Percentiles rank a stretch among this genome's conserved stretches.
Conservation (phyloP, 2,888 invertebrate species). For the Augochlorella aurata region DNA sequence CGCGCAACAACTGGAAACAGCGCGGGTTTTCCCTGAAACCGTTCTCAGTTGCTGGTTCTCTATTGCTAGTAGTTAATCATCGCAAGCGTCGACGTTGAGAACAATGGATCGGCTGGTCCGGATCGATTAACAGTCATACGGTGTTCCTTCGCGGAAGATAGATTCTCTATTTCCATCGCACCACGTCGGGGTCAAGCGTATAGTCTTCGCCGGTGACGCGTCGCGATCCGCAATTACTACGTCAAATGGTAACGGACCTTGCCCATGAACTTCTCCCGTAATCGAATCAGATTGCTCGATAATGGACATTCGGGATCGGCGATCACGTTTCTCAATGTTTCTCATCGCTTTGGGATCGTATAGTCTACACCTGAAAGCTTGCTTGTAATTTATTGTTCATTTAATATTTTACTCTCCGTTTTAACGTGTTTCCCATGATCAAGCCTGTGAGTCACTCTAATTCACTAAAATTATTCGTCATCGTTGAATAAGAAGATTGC, state of each 20-base stretch:
- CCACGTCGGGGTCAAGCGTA: background rate
- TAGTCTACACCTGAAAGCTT: background rate
- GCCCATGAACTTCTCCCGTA: slow-evolving; percentile 37
- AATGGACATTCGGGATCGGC: background rate
- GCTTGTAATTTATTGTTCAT: background rate
- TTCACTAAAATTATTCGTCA: background rate
- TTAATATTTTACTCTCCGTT: too few relatives aligned
- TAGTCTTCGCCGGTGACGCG: slow-evolving; percentile 4
- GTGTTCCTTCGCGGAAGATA: too few relatives aligned
- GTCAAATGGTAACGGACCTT: slow-evolving; percentile 33
- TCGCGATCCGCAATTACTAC: background rate
- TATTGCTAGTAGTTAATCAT: background rate
- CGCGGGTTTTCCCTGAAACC: background rate
- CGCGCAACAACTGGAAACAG: background rate
- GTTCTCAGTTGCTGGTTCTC: background rate
- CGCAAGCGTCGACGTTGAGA: background rate
- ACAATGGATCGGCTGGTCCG: background rate
- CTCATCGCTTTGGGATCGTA: background rate
- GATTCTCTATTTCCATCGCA: background rate
- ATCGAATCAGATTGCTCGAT: slow-evolving; percentile 29
- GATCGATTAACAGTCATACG: background rate
- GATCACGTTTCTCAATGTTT: slow-evolving; percentile 2
- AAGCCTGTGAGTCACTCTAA: background rate
- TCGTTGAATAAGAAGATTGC: background rate
- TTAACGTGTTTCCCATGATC: background rate